Evolutionary conservation across 2,113 vertebrate species (phyloP), one percentile per base, ranked within the genome.

Genomic region (Carlito syrichta): DNA sequence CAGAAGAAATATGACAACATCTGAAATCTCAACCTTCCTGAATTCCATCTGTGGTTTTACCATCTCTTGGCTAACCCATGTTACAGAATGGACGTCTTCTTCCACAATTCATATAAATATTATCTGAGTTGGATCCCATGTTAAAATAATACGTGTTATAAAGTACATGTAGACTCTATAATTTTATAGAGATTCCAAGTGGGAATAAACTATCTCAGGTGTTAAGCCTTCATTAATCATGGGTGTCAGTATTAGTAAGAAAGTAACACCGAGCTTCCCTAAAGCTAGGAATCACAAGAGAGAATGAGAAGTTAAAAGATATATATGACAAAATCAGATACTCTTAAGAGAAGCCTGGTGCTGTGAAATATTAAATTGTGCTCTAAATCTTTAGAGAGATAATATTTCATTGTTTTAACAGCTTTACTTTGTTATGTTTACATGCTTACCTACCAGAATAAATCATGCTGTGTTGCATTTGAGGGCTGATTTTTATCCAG

Each of bases 221-320:
- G 77, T 90, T 82, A 92, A 97, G 43, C 0, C 52, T 97, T 94
- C 74, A 93, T 97, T 97, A 97, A 97, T 97, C 11, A 81, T n/a
- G 94, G 86, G 56, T 86, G 38, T 92, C 45, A 91, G 50, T 7
- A 79, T 86, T 81, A 94, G 48, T 63, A 97, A 97, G 94, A 95
- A 95, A 35, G 43, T 16, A 91, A 92, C 1, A 32, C 52, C 93
- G 7, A 88, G 7, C 6, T 82, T 96, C 89, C 77, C 27, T 94
- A 88, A 84, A 94, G 52, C 2, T 63, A 86, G 32, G 11, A 94
- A 87, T 22, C 4, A 16, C 35, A 63, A 77, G 14, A 90, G 19
- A 94, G 50, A 79, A 91, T 23, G 3, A 19, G 20, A 63, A 8
- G 89, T 5, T n/a, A 85, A 92, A 38, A 91, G 1, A 87, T 79